Base-by-base conservation (phyloP, 2,888 invertebrate genomes). In the Theodoxus fluviatilis region DNA sequence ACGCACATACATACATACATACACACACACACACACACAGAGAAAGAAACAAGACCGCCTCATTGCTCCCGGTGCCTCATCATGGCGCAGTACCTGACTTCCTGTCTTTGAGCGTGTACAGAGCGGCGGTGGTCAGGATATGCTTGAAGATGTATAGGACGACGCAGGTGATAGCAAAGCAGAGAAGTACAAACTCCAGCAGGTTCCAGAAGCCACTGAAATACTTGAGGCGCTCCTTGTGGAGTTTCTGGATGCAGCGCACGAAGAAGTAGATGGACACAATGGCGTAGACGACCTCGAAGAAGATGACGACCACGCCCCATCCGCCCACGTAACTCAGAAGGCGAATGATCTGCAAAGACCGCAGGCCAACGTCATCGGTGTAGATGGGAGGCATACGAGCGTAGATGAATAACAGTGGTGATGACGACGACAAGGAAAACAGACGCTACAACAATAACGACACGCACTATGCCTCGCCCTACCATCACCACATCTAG, bases 171-270 rank as follows among this genome's bases (percentile, higher is more conserved):
- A 88, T 81, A n/a, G 85, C 84, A 57, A 87, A 81, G 37, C 84
- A 71, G 49, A 88, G 79, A 59, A 87, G 83, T n/a, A 79, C 75
- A 73, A 88, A 83, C 72, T 89, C 88, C 28, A 87, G 79, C 37
- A 85, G 75, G 74, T 85, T 86, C 89, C 89, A 89, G 79, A 88
- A 88, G 61, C 81, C 80, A n/a, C 76, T 76, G 79, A 88, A 88
- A 76, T 88, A 89, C 28, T 77, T 76, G 49, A 77, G 72, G 55
- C 78, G 82, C 70, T 86, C 78, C 55, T 84, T 84, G 73, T 78
- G 83, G 9, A 88, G 74, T 57, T 81, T 79, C 33, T 73, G 76
- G 28, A 86, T 65, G 73, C 86, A 87, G 31, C 82, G 81, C 55
- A 85, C 70, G 57, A 88, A 83, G 82, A 88, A 89, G 80, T 86